Evolutionary conservation across 2,797 vertebrate genomes (phyloP), one percentile per base, ranked within the genome.

Genomic region (Crenichthys baileyi): DNA sequence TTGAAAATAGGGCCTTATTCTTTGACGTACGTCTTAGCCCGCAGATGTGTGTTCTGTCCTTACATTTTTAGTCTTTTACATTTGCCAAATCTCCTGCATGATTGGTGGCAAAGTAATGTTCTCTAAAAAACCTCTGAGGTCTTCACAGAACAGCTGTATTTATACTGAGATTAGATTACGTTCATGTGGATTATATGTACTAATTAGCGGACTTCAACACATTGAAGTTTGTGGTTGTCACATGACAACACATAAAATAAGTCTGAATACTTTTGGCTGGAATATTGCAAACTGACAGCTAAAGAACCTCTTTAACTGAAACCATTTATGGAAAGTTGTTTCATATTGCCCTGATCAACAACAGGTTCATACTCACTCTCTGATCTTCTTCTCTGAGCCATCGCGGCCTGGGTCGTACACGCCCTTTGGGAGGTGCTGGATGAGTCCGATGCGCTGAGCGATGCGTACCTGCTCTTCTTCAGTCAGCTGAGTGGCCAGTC

Each of bases 381-480:
- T 95, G 80, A 96, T 95, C 90, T 96, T 97, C 87, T 97, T 97
- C 88, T 97, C 96, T 0, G 96, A 95, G 46, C 94, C 95, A 18
- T 96, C 96, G 1, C 92, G 88, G 16, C 96, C 96, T 0, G 95
- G 95, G 83, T 96, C 95, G 2, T 96, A 97, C 85, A 96, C 94
- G 46, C 97, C 97, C 61, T 93, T 96, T 0, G 96, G 97, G 36
- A 97, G 95, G 90, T 97, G 97, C 78, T 97, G 96, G 89, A 97
- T 97, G 84, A 97, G 96, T 41, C 96, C 96, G 3, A 97, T 96
- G 15, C 96, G 94, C 89, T 97, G 96, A 51, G 96, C 96, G 0
- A 97, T 96, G 74, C 96, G 96, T 61, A 97, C 88, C 91, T 97
- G 97, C 87, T 97, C 96, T 80, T 97, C 97, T 83, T 97, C 96